These are phyloP conservation scores for Epinephelus cyanopodus DNA, from an alignment of 2,113 vertebrate species.

Conservation along the genomic window DNA sequence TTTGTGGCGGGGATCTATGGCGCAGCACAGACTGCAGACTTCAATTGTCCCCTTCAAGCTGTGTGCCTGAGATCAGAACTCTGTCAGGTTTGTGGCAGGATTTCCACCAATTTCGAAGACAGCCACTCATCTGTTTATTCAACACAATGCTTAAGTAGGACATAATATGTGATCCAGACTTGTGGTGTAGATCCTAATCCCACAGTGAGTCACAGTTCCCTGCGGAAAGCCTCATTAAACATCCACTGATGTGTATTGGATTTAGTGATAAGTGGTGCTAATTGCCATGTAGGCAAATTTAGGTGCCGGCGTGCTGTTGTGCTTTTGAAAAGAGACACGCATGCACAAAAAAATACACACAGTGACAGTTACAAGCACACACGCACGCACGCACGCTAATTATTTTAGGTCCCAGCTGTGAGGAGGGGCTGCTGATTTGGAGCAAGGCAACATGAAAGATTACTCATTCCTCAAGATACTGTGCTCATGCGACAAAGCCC, in stretches of 20 bases:
- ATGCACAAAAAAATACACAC: neutral
- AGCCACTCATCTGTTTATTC: slow-evolving; percentile 24
- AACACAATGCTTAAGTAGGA: slow-evolving; percentile 44
- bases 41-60: slow-evolving; percentile 25
- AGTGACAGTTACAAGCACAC: slow-evolving; percentile 23
- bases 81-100: neutral
- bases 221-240: slow-evolving; percentile 67
- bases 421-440: slow-evolving; percentile 62
- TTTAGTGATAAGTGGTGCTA: slow-evolving; percentile 73
- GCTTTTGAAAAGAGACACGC: slow-evolving; percentile 39
- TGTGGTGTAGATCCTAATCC: slow-evolving; percentile 55
- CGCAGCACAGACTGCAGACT: neutral
- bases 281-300: slow-evolving; percentile 67
- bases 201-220: slow-evolving; percentile 59
- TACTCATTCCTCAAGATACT: slow-evolving; percentile 66
- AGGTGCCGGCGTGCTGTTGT: slow-evolving; percentile 25
- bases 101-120: slow-evolving; percentile 16
- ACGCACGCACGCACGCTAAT: slow-evolving; percentile 56
- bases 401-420: slow-evolving; percentile 70
- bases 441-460: slow-evolving; percentile 72
- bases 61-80: slow-evolving; percentile 34
- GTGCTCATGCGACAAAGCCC: slow-evolving; percentile 60
- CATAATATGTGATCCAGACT: slow-evolving; percentile 44
- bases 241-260: slow-evolving; percentile 64
- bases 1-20: slow-evolving; percentile 1